Percentiles rank a stretch among this genome's conserved stretches.
Evolutionary conservation across 2,888 invertebrate genomes (phyloP).

Genomic region (Rhagonycha fulva): DNA sequence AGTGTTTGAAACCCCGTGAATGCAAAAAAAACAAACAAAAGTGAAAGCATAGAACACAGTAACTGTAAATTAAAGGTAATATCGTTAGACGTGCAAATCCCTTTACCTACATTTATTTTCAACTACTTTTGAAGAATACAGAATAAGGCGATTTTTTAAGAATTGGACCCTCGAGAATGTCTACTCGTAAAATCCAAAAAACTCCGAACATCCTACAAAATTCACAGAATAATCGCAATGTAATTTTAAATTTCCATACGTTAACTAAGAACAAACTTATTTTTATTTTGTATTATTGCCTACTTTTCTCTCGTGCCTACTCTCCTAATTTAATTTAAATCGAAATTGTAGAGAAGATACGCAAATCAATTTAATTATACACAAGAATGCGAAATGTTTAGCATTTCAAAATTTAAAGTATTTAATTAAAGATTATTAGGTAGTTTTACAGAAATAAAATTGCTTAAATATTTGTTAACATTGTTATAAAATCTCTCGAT

Average conservation of each 20-base stretch:
- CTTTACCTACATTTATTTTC: conserved; percentile 7
- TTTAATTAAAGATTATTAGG: neutral
- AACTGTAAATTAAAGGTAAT: conserved; percentile 12
- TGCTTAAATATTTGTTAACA: neutral
- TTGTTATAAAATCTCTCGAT: neutral
- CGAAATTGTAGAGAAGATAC: conserved; percentile 1
- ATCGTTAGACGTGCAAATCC: conserved; percentile 4
- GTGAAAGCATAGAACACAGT: neutral
- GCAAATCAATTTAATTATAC: neutral
- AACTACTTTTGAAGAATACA: conserved; percentile 14
- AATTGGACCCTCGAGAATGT: conserved; percentile 10
- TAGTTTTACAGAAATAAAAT: neutral
- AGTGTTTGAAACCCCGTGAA: too few relatives aligned
- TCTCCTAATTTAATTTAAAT: neutral
- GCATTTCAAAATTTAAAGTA: neutral
- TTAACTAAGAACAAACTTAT: neutral
- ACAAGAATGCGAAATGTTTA: neutral
- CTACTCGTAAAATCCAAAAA: conserved; percentile 14
- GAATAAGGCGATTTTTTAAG: conserved; percentile 11
- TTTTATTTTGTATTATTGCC: neutral
- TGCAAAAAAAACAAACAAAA: conserved; percentile 1
- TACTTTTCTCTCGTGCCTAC: neutral
- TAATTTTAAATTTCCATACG: conserved; percentile 16
- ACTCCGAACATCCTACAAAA: conserved; percentile 10
- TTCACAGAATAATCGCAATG: conserved; percentile 13